Evolutionary conservation across 1,140 invertebrate species (phyloP).

Genomic region (Mesaphorura yosii): DNA sequence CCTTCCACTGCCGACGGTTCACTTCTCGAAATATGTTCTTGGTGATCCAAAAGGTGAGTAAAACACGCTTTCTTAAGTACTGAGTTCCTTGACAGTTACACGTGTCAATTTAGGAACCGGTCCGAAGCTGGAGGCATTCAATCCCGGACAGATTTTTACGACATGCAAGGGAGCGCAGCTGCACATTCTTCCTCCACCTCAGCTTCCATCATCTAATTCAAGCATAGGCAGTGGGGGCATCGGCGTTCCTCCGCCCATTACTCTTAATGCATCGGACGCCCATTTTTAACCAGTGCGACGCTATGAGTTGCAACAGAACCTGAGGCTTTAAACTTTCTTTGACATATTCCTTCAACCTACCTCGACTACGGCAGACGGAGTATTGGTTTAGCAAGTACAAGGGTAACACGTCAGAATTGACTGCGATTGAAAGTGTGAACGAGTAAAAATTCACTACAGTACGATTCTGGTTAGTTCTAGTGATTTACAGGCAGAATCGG

Average conservation of each 20-base stretch:
- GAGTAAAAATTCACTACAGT: no score
- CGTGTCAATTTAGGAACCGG: constrained; percentile 14
- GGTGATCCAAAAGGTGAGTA: constrained; percentile 45
- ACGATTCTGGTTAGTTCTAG: no score
- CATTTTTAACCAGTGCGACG: neutral
- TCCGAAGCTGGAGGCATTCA: constrained; percentile 25
- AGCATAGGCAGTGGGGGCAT: neutral
- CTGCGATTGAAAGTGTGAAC: no score
- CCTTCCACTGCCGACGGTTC: constrained; percentile 71
- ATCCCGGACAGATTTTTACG: constrained; percentile 26
- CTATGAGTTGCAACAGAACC: no score
- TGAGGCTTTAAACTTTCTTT: no score
- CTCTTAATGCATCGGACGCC: neutral
- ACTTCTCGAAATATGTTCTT: constrained; percentile 82
- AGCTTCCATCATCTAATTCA: constrained; percentile 3
- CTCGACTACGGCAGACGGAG: no score
- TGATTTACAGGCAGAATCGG: no score
- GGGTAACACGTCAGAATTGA: no score
- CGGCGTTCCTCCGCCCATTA: neutral
- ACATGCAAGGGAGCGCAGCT: constrained; percentile 25
- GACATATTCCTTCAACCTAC: no score
- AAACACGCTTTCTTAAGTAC: neutral
- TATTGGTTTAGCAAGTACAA: no score
- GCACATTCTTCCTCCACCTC: constrained; percentile 28
- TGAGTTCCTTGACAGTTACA: constrained; percentile 13